Percentiles rank a stretch among this genome's conserved stretches.
Conservation (phyloP, 2,797 vertebrate species). For the Dromococcyx pavoninus region DNA sequence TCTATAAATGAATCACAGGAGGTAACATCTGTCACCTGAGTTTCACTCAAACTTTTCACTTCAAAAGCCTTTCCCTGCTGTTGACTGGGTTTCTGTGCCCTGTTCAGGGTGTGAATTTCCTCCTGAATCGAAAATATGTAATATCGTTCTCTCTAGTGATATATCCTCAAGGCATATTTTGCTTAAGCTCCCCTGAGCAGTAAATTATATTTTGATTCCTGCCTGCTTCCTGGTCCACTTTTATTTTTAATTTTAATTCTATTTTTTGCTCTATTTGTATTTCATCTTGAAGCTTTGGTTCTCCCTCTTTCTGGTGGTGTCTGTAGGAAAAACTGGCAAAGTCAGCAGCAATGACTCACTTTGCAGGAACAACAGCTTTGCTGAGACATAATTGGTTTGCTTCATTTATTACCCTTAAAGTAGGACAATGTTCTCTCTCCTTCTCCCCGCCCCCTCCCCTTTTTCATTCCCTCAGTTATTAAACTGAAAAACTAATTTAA, state of each 20-base stretch:
- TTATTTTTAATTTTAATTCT: neutral
- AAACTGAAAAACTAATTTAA: conserved; percentile 39
- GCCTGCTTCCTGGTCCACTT: neutral
- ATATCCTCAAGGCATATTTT: neutral
- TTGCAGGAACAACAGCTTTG: conserved; percentile 43
- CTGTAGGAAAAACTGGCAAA: conserved; percentile 54
- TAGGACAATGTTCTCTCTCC: neutral
- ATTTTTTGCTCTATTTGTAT: conserved; percentile 30
- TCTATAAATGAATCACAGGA: conserved; percentile 4
- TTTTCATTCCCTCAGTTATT: neutral
- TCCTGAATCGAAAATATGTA: neutral
- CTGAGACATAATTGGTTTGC: conserved; percentile 39
- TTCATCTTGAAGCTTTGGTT: conserved; percentile 12
- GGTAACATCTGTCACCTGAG: neutral
- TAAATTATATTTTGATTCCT: conserved; percentile 10
- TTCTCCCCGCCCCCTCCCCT: too few species aligned
- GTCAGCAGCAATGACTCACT: conserved; percentile 53
- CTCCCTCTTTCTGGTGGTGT: neutral
- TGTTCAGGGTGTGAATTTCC: neutral
- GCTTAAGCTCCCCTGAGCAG: neutral
- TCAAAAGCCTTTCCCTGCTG: neutral
- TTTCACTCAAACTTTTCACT: neutral
- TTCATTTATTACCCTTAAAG: conserved; percentile 44
- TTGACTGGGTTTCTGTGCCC: neutral
- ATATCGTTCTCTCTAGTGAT: neutral